Evolutionary conservation across 2,888 invertebrate genomes (phyloP), one percentile per base, ranked within the genome.

Genomic region (Danaus chrysippus): DNA sequence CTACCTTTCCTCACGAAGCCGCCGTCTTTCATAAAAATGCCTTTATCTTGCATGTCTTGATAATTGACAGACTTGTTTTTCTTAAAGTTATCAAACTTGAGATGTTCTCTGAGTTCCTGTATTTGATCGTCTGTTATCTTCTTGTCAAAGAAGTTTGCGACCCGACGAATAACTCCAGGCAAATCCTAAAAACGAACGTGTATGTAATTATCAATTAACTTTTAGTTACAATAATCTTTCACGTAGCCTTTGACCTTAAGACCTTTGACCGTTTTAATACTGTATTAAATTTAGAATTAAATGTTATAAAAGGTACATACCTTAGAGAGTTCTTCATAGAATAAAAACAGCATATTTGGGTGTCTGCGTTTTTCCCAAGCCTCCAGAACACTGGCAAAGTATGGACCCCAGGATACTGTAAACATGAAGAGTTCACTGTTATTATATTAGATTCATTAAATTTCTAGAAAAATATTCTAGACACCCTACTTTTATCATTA

Each of bases 341-440:
- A 94, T 49, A 96, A 78, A 68, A 95, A 95, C 0, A 95, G 80
- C 42, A 95, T 83, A 80, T 96, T 95, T 1, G 92, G 81, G 68
- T 94, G 84, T 62, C 94, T 68, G 64, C 93, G 90, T 34, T 91
- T 74, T 0, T 86, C 82, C 93, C 94, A 94, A 0, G 94, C 95
- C 84, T 96, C 95, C 71, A 93, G 92, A 0, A 96, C 77, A 73
- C 96, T 95, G 57, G 93, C 92, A 92, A 94, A 95, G 73, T 93
- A 95, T 0, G 95, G 95, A 54, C 92, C 87, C 17, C 17, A 49
- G 10, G 49, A 11, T 49, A 55, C 15, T 42, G 42, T 10, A 12
- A 54, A 12, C 3, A 52, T 13, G 12, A 10, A 6, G 1, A 52
- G 8, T 52, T 52, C 52, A 17, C 15, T 52, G 15, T 5, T 11